Percentiles rank a stretch among this genome's conserved stretches.
Conservation (phyloP, 1,140 invertebrate species). For the Epicauta chinensis region DNA sequence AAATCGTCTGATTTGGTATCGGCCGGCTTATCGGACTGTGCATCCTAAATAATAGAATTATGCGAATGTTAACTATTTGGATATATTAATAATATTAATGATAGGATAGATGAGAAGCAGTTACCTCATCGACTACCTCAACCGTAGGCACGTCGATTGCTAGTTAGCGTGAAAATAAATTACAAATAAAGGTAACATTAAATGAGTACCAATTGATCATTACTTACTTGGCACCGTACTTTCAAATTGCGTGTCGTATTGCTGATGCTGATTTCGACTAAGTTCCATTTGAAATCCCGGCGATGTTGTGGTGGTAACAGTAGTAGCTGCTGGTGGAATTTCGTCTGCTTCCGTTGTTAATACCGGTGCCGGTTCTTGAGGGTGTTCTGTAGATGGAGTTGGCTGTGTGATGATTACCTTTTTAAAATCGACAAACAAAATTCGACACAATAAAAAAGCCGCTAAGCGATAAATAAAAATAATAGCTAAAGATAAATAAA, state of each 20-base stretch:
- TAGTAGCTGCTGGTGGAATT: constrained; percentile 21
- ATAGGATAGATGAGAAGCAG: background rate
- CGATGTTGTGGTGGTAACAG: constrained; percentile 25
- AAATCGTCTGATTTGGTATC: constrained; percentile 28
- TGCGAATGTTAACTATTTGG: background rate
- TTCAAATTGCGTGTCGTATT: constrained; percentile 66
- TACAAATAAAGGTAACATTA: background rate
- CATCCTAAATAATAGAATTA: constrained; percentile 6
- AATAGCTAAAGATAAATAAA: constrained; percentile 31
- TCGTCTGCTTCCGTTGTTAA: constrained; percentile 27
- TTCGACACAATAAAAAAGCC: too few relatives aligned
- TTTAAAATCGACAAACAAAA: too few relatives aligned
- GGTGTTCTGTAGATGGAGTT: constrained; percentile 46
- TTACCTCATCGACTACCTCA: constrained; percentile 39
- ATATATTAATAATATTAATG: constrained; percentile 1
- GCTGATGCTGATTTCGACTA: constrained; percentile 61
- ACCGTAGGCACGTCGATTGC: constrained; percentile 41
- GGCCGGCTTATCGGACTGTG: background rate
- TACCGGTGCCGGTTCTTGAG: constrained; percentile 37
- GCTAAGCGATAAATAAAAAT: constrained; percentile 26
- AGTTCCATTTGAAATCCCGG: constrained; percentile 65
- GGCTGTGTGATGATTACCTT: constrained; percentile 54
- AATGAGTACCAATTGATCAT: background rate
- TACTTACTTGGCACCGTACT: constrained; percentile 35
- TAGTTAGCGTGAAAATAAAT: background rate